Percentiles rank a stretch among this genome's conserved stretches.
Evolutionary conservation across 2,797 vertebrate species (phyloP).

Genomic region (Natrix natrix): DNA sequence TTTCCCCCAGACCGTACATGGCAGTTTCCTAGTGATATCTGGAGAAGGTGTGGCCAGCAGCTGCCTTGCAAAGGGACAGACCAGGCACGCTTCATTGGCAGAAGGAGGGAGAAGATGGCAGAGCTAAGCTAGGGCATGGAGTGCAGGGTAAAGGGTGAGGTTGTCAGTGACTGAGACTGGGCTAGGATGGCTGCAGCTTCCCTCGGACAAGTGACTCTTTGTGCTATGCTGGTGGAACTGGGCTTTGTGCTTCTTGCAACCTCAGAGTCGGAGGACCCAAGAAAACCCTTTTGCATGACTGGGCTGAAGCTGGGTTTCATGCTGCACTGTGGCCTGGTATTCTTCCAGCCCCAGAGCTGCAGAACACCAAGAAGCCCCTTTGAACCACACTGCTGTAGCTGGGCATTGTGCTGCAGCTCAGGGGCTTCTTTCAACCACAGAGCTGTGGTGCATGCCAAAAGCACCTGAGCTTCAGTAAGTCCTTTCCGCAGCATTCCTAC

Average conservation of each 20-base stretch:
- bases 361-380: neutral
- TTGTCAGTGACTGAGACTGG: neutral
- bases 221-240: neutral
- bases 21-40: neutral
- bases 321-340: neutral
- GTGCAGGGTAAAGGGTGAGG: neutral
- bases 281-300: neutral
- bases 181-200: neutral
- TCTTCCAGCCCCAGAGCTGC: neutral
- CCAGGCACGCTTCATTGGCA: neutral
- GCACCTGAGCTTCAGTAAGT: neutral
- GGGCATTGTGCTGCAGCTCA: too few relatives aligned
- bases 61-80: neutral
- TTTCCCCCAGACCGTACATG: neutral
- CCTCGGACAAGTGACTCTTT: neutral
- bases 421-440: neutral
- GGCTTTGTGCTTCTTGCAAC: neutral
- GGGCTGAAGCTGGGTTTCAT: neutral
- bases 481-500: neutral
- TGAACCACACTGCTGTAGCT: neutral
- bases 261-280: neutral
- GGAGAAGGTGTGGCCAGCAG: neutral
- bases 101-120: neutral
- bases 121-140: neutral
- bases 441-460: neutral